Evolutionary conservation across 2,113 vertebrate species (phyloP), one percentile per base, ranked within the genome.

Genomic region (Nymphicus hollandicus): DNA sequence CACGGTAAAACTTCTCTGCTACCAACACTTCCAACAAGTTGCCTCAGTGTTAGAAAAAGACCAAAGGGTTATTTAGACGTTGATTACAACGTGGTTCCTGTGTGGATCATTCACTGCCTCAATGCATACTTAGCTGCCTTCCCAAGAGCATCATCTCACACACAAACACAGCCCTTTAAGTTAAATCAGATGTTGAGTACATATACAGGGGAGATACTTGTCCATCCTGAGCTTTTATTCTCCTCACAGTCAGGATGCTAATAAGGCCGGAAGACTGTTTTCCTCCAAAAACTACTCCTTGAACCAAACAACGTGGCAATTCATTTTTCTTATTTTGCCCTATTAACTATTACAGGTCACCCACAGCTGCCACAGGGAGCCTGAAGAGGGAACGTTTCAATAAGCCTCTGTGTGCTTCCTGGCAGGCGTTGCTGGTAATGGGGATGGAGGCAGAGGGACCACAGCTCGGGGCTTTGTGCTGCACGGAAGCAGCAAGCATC

Each of bases 251-350:
- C 4, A 31, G 76, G 82, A 94, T 77, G 69, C 49, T 86, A 95
- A 96, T 83, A 86, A 96, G 92, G 60, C 91, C 86, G 83, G 95
- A 96, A 94, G 87, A 77, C 76, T 58, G 73, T 39, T 29, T 69
- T 63, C 64, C 43, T 73, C 60, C 64, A 39, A 82, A 89, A 60
- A 81, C 7, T 1, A 88, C 85, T 86, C 46, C 93, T 88, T 83
- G 93, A 86, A 93, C 70, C 18, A 43, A 10, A 63, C 90, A 91
- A 55, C 76, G 71, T 31, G 50, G 61, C 91, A 27, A 89, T 96
- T 91, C 64, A 39, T 68, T 91, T 87, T 81, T 58, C 76, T 93
- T 83, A 58, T 88, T 93, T 92, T 91, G 65, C 65, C 43, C 80
- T 68, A 14, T 92, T 92, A 91, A 91, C 91, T 71, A 13, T 52